Evolutionary conservation across 2,888 invertebrate species (phyloP).

Genomic region (Crepidodera aurea): DNA sequence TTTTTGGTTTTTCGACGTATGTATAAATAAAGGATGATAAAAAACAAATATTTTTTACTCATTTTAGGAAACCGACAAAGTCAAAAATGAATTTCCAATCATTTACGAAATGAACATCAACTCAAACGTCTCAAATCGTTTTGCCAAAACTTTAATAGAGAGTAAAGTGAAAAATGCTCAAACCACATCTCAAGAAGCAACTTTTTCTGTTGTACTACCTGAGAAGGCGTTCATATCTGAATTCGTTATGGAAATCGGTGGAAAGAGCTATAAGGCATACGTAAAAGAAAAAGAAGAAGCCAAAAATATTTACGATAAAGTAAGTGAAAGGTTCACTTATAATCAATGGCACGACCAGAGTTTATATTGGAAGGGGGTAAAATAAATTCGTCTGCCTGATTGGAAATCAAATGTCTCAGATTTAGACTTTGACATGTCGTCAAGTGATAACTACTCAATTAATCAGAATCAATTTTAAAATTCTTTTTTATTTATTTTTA

Average conservation of each 20-base stretch:
- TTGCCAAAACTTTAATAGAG: constrained; percentile 69
- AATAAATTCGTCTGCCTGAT: too few relatives aligned
- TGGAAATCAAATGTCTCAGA: not conserved
- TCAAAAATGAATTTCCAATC: not conserved
- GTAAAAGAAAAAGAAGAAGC: constrained; percentile 68
- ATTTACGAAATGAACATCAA: not conserved
- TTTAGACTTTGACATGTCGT: too few relatives aligned
- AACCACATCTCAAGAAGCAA: constrained; percentile 65
- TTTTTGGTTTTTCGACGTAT: too few relatives aligned
- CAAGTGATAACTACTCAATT: too few relatives aligned
- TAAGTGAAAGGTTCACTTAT: too few relatives aligned
- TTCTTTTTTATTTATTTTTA: too few relatives aligned
- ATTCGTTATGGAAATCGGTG: constrained; percentile 64
- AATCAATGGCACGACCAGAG: too few relatives aligned
- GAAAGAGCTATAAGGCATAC: constrained; percentile 66
- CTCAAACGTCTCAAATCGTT: constrained; percentile 65
- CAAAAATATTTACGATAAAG: constrained; percentile 65
- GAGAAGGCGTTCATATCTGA: constrained; percentile 64
- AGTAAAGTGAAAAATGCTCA: constrained; percentile 68
- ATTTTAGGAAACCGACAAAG: not conserved
- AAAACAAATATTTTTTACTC: too few relatives aligned
- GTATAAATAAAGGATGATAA: too few relatives aligned
- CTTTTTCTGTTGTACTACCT: constrained; percentile 68
- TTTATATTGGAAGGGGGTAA: too few relatives aligned
- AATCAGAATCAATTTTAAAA: too few relatives aligned